These are phyloP conservation scores for Anorthoa munda DNA, from an alignment of 2,888 invertebrate genomes.

Conservation along the genomic window DNA sequence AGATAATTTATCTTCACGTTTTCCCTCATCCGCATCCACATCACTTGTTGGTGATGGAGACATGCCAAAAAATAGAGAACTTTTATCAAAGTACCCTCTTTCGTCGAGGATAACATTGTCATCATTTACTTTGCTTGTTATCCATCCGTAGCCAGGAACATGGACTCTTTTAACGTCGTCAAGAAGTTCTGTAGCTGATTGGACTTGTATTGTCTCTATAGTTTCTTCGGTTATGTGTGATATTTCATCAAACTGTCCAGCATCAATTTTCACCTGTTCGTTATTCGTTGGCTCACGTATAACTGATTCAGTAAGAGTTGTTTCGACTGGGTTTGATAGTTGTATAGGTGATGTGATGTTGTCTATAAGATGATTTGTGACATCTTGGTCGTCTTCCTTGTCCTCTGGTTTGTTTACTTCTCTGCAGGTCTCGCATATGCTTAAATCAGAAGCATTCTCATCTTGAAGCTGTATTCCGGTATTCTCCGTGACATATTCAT, in stretches of 20 bases:
- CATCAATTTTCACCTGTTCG: slow-evolving; percentile 47
- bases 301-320: slow-evolving; percentile 72
- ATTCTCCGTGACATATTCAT: slow-evolving; percentile 7
- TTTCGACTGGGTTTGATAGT: slow-evolving; percentile 83
- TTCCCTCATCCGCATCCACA: slow-evolving; percentile 78
- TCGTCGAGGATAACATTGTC: slow-evolving; percentile 72
- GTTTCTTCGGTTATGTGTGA: slow-evolving; percentile 83
- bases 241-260: slow-evolving; percentile 74
- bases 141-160: slow-evolving; percentile 78
- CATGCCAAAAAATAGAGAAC: slow-evolving; percentile 78
- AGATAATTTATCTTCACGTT: slow-evolving; percentile 76
- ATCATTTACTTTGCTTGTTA: slow-evolving; percentile 62
- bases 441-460: slow-evolving; percentile 73
- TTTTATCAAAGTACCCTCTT: slow-evolving; percentile 76
- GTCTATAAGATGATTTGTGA: slow-evolving; percentile 84
- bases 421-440: slow-evolving; percentile 83
- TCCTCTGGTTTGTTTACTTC: slow-evolving; percentile 81
- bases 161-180: slow-evolving; percentile 68
- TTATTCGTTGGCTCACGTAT: slow-evolving; percentile 22
- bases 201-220: slow-evolving; percentile 80
- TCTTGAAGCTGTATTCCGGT: slow-evolving; percentile 23
- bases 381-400: slow-evolving; percentile 76
- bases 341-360: slow-evolving; percentile 86
- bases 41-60: slow-evolving; percentile 76
- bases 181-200: slow-evolving; percentile 79